Conservation (phyloP, 2,797 vertebrate species). For the Emydoidea blandingii region DNA sequence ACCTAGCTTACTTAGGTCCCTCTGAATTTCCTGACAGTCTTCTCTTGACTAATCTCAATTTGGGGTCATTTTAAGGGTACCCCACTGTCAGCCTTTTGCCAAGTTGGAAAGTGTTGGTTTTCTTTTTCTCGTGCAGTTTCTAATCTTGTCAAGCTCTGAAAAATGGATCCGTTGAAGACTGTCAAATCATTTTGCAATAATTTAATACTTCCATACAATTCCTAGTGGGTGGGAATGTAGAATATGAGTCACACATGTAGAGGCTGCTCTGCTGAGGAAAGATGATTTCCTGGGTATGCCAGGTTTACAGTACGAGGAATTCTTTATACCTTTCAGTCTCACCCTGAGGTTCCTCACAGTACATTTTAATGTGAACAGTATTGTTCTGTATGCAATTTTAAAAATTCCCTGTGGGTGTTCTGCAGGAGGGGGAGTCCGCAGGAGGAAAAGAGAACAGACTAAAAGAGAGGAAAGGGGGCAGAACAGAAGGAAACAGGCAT, state of each 20-base stretch:
- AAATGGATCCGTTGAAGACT: background rate
- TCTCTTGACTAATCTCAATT: background rate
- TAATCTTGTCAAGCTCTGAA: background rate
- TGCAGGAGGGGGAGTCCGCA: background rate
- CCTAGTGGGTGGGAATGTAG: conserved; percentile 23
- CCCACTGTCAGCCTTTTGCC: background rate
- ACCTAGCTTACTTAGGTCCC: background rate
- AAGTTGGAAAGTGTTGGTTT: background rate
- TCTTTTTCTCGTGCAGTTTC: background rate
- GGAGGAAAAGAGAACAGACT: background rate
- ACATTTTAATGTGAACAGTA: fast-evolving
- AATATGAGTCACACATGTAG: background rate
- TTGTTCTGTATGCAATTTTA: background rate
- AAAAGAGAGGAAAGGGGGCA: background rate
- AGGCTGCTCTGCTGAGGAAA: background rate
- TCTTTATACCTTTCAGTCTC: background rate
- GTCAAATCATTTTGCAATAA: background rate
- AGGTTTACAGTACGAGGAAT: background rate
- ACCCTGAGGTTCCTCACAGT: background rate
- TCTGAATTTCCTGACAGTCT: background rate
- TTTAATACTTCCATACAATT: background rate
- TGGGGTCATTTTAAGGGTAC: background rate
- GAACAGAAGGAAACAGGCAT: background rate
- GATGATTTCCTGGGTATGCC: no score
- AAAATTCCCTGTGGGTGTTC: fast-evolving